These are phyloP conservation scores for Polydesmus complanatus DNA, from an alignment of 2,888 invertebrate genomes.

Conservation along the genomic window DNA sequence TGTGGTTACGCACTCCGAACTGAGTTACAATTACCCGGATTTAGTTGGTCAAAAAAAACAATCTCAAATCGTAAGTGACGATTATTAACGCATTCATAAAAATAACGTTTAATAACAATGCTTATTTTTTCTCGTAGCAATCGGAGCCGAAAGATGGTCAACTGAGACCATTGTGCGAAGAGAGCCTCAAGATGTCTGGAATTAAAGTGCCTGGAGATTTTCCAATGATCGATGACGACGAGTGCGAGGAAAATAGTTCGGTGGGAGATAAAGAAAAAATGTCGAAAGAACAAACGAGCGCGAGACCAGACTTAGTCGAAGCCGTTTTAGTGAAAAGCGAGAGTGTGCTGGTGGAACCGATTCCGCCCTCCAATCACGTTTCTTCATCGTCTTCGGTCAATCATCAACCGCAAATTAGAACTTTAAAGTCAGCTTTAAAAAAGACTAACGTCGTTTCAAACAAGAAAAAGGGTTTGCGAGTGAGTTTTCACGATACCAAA, in stretches of 20 bases:
- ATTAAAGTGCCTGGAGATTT: neutral
- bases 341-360: neutral
- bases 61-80: neutral
- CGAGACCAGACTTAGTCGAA: neutral
- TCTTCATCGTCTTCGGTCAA: neutral
- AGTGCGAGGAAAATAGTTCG: neutral
- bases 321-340: neutral
- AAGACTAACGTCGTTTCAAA: neutral
- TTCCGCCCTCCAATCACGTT: neutral
- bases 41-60: neutral
- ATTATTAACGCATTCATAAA: neutral
- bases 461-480: constrained; percentile 11
- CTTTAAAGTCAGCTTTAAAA: constrained; percentile 10
- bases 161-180: neutral
- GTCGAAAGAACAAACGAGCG: too few species aligned
- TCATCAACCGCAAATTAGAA: too few species aligned
- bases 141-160: neutral
- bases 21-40: neutral
- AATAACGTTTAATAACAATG: neutral
- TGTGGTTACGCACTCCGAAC: neutral
- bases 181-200: neutral
- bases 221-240: constrained; percentile 9
- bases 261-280: neutral
- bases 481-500: constrained; percentile 6
- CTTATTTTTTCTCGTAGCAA: neutral